Evolutionary conservation across 2,113 vertebrate species (phyloP), one percentile per base, ranked within the genome.

Genomic region (Aphelocoma coerulescens): DNA sequence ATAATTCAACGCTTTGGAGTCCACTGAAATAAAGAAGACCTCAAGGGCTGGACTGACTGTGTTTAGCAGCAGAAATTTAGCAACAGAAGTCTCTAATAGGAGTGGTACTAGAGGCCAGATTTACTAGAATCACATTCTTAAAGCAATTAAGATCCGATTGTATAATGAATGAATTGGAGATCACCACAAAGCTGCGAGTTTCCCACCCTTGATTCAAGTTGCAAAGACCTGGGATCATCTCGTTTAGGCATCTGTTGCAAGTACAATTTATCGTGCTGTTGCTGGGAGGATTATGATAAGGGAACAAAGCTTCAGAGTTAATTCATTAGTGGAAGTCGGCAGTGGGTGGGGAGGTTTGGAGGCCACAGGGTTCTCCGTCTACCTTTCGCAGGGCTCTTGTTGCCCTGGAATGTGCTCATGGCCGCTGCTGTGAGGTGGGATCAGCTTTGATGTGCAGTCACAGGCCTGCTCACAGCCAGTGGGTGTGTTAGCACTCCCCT

Each of bases 101-200:
- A 92, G 72, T 62, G 71, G 37, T 66, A 90, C 78, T 76, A 85
- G 92, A 86, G 92, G 91, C 75, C 76, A 59, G 68, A 73, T 84
- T 80, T 80, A 86, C 88, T 91, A 52, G 91, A 89, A 35, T 93
- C 39, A 16, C 74, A 72, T 89, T 96, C 90, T 88, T 65, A 52
- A 91, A 85, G 90, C 95, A 97, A 95, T 97, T 95, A 97, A 96
- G 82, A 95, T 95, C 81, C 4, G 59, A 94, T 96, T 91, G 90
- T 95, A 87, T 93, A 88, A 93, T 76, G 92, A 96, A 89, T 94
- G 81, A 94, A 91, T 74, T 81, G 77, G 81, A 93, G 90, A 85
- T 85, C 88, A 68, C 85, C 95, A 48, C 96, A 97, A 79, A 93
- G 66, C 92, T 93, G 5, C 2, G 24, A 93, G 82, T 94, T 96